Percentiles rank a stretch among this genome's conserved stretches.
These are phyloP conservation scores for Panagrolaimus sp. DNA, from an alignment of 1,140 invertebrate species.

Conservation along the genomic window DNA sequence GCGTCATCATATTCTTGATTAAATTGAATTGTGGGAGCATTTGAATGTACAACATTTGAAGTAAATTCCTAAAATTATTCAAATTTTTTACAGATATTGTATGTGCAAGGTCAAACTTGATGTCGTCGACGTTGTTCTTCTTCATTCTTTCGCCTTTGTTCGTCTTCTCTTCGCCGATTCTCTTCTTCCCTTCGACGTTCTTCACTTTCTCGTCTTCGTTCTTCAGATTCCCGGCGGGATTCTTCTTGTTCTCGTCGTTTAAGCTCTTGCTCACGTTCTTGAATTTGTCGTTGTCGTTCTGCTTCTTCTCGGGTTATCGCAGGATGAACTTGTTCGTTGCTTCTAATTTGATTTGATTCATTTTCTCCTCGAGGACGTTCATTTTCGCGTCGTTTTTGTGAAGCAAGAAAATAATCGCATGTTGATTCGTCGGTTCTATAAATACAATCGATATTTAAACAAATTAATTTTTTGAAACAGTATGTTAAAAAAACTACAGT, in stretches of 20 bases:
- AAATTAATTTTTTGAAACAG: too few relatives aligned
- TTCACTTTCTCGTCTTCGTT: slow-evolving; percentile 15
- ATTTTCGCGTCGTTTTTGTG: slow-evolving; percentile 15
- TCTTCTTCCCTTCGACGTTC: slow-evolving; percentile 26
- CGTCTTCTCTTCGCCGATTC: slow-evolving; percentile 26
- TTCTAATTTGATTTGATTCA: not conserved
- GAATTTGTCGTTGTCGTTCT: not conserved
- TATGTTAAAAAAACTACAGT: too few relatives aligned
- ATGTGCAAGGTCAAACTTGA: slow-evolving; percentile 7
- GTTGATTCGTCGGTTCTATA: slow-evolving; percentile 32
- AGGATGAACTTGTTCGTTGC: not conserved
- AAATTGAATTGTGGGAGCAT: slow-evolving; percentile 14
- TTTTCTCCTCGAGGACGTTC: not conserved
- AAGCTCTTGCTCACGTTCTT: slow-evolving; percentile 1
- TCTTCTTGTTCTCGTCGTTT: slow-evolving; percentile 7
- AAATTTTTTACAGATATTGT: not conserved
- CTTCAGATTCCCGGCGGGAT: not conserved
- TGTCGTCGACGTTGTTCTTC: slow-evolving; percentile 23
- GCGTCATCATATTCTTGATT: slow-evolving; percentile 17
- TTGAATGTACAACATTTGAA: slow-evolving; percentile 19
- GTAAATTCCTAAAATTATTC: slow-evolving; percentile 12
- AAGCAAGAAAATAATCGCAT: slow-evolving; percentile 34
- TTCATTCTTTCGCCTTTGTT: too few relatives aligned
- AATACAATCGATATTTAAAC: not conserved
- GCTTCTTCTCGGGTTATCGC: slow-evolving; percentile 9